Evolutionary conservation across 2,797 vertebrate species (phyloP).

Genomic region (Chelidonichthys spinosus): DNA sequence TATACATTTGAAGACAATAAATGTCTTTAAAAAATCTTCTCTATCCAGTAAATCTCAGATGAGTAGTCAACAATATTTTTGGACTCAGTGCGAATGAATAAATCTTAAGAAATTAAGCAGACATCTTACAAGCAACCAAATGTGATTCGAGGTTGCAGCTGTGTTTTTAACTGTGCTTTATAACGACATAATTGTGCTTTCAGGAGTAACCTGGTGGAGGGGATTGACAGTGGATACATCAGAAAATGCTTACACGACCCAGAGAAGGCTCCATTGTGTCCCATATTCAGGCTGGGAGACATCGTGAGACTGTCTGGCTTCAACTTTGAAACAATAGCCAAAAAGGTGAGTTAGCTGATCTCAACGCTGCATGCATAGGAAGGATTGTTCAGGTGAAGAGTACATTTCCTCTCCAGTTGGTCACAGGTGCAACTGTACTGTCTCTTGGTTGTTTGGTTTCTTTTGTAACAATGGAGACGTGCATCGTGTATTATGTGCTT

Average conservation of each 20-base stretch:
- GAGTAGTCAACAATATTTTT: background rate
- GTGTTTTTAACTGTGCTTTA: background rate
- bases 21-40: background rate
- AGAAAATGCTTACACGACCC: slow-evolving; percentile 86
- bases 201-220: slow-evolving; percentile 94
- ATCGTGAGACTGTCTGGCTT: slow-evolving; percentile 90
- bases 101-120: background rate
- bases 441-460: slow-evolving; percentile 1
- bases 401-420: background rate
- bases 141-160: background rate
- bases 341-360: slow-evolving; percentile 81
- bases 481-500: slow-evolving; percentile 2
- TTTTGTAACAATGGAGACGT: background rate
- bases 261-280: slow-evolving; percentile 85
- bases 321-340: slow-evolving; percentile 86
- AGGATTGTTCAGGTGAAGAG: background rate
- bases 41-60: too few relatives aligned
- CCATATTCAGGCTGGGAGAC: slow-evolving; percentile 92
- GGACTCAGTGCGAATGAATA: background rate
- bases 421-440: background rate
- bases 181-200: slow-evolving; percentile 15
- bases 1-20: background rate
- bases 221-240: slow-evolving; percentile 82
- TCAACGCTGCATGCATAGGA: too few relatives aligned
- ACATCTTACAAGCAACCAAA: background rate